These are phyloP conservation scores for Rhogogaster chlorosoma DNA, from an alignment of 2,888 invertebrate genomes.

Conservation along the genomic window DNA sequence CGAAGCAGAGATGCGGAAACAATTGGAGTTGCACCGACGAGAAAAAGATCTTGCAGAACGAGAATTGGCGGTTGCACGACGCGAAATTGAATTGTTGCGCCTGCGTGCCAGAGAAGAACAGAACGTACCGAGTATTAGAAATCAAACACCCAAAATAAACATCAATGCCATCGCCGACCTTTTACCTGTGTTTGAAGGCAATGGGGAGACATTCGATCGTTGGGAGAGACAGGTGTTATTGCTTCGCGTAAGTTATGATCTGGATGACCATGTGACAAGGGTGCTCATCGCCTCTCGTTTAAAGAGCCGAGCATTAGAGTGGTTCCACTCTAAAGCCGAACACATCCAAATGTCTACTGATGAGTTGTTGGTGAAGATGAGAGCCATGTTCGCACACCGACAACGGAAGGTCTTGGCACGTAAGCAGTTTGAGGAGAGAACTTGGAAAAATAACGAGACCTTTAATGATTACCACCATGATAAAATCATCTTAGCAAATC, in stretches of 20 bases:
- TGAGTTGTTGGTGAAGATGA: slow-evolving; percentile 43
- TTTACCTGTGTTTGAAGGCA: background rate
- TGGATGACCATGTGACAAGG: background rate
- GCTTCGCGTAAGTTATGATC: background rate
- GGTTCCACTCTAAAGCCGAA: slow-evolving; percentile 55
- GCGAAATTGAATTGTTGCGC: slow-evolving; percentile 11
- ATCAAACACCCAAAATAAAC: slow-evolving; percentile 1
- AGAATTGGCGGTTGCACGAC: slow-evolving; percentile 5
- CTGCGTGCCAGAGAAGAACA: background rate
- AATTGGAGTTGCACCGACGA: background rate
- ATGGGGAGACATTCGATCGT: slow-evolving; percentile 1
- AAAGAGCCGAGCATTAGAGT: slow-evolving; percentile 38
- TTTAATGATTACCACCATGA: slow-evolving; percentile 53
- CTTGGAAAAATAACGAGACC: slow-evolving; percentile 51
- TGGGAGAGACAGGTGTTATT: slow-evolving; percentile 15
- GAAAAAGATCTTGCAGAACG: background rate
- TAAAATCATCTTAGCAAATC: slow-evolving; percentile 33
- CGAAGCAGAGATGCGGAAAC: background rate
- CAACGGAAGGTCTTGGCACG: slow-evolving; percentile 24
- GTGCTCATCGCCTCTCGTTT: background rate
- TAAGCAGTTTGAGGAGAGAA: slow-evolving; percentile 45
- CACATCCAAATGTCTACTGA: slow-evolving; percentile 27
- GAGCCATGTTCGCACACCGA: slow-evolving; percentile 49
- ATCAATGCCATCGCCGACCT: slow-evolving; percentile 11
- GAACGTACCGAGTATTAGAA: background rate